Base-by-base conservation (phyloP, 2,113 vertebrate species). In the Myotis lucifugus region DNA sequence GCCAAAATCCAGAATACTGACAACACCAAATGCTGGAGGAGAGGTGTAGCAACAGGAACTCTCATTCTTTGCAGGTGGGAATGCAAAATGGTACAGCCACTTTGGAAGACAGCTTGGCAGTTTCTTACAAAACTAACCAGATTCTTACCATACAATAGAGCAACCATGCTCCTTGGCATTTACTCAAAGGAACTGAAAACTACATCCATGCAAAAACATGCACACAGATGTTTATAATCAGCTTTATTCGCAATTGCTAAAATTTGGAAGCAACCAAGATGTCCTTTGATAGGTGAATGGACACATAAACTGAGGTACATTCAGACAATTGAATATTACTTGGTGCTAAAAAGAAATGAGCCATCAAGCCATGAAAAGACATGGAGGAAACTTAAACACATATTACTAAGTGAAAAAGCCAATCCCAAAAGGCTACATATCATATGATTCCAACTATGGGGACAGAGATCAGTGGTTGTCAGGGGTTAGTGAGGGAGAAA, bases 1-100 rank as follows among this genome's bases (percentile, higher is more conserved):
- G 13, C 66, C 84, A 64, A 88, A 81, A 88, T 88, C 69, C 40
- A 82, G 52, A 88, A 88, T 29, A 88, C 72, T 85, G 61, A 85
- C 48, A 85, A 2, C 59, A 77, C 29, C 72, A 92, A 56, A 77
- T 77, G 48, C 48, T 85, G 37, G 61, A 13, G 5, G 52, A 48
- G 59, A 85, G 34, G 34, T 42, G 23, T 48, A 85, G 29, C 15
- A 29, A 77, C 50, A 92, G 72, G 48, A 92, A 77, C 48, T 46
- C 48, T 69, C 29, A 77, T 77, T 85, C 59, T 34, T 19, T 77
- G 48, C 29, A 29, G 21, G 82, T 69, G 10, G 48, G 61, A 69
- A 77, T 67, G 59, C 82, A 92, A 92, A 77, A 46, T n/a, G 52
- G 29, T 74, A 69, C 21, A 77, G 72, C 46, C 48, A 85, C 61